phyloP scores from a whole-genome alignment of 2,888 invertebrate genomes.

The Pandemis corylana region DNA sequence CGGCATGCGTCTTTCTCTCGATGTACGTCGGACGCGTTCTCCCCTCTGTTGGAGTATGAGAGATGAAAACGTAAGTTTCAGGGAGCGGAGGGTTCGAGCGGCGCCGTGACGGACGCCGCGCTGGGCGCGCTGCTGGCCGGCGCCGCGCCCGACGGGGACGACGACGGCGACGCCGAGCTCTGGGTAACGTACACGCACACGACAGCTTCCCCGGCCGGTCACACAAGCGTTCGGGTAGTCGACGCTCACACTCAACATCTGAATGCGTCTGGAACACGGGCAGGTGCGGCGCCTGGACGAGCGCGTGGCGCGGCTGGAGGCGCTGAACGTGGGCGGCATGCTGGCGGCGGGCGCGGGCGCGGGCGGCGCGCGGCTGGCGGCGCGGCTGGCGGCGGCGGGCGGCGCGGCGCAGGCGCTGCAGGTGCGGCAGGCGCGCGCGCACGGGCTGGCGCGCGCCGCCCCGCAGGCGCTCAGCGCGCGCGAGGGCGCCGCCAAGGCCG shows the following conservation, averaged over 20 bases:
- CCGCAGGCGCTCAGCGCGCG: conserved; percentile 65
- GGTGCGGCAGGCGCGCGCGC: conserved; percentile 79
- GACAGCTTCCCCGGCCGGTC: conserved; percentile 85
- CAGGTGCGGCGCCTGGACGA: conserved; percentile 87
- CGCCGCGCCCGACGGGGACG: conserved; percentile 91
- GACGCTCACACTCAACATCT: too few relatives aligned
- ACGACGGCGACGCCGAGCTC: conserved; percentile 86
- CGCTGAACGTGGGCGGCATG: conserved; percentile 92
- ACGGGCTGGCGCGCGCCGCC: conserved; percentile 84
- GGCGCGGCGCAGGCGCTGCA: conserved; percentile 88
- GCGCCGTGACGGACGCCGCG: conserved; percentile 89
- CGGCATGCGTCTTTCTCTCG: too few relatives aligned
- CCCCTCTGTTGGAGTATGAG: too few relatives aligned
- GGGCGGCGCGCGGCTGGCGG: conserved; percentile 88
- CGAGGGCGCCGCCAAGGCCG: conserved; percentile 85
- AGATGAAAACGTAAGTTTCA: not conserved
- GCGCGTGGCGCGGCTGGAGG: conserved; percentile 89
- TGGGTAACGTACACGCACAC: conserved; percentile 75
- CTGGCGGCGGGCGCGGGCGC: conserved; percentile 79
- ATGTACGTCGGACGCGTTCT: too few relatives aligned
- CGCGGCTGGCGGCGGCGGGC: conserved; percentile 86
- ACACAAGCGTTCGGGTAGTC: too few relatives aligned
- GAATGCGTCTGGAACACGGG: not conserved
- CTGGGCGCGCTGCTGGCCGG: conserved; percentile 90
- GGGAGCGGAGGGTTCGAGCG: not conserved